phyloP scores from a whole-genome alignment of 2,797 vertebrate genomes.

The Epinephelus malabaricus region DNA sequence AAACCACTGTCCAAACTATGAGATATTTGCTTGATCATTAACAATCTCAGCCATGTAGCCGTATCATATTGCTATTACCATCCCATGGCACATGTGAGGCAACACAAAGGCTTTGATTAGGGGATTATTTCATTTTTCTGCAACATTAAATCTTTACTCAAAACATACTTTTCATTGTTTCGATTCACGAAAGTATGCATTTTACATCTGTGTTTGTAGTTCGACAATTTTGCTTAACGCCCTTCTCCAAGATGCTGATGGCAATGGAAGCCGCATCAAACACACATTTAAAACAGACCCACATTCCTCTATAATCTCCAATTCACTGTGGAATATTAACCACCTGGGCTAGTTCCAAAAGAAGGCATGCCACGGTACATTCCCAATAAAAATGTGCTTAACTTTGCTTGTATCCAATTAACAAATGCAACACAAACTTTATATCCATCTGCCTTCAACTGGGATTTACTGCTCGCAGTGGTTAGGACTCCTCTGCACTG shows the following conservation, averaged over 20 bases:
- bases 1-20: constrained; percentile 18
- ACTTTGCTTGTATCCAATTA: constrained; percentile 71
- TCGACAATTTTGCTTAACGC: constrained; percentile 53
- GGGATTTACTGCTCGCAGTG: constrained; percentile 58
- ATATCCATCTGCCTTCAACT: constrained; percentile 66
- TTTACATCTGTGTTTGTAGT: constrained; percentile 59
- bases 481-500: constrained; percentile 51
- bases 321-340: constrained; percentile 69
- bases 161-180: constrained; percentile 64
- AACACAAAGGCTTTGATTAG: constrained; percentile 59
- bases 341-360: constrained; percentile 70
- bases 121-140: constrained; percentile 58
- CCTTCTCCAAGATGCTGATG: constrained; percentile 62
- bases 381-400: constrained; percentile 67
- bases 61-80: constrained; percentile 28
- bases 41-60: constrained; percentile 28
- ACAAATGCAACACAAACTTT: constrained; percentile 61
- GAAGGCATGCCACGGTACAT: constrained; percentile 63
- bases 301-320: constrained; percentile 73
- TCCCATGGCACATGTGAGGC: constrained; percentile 33
- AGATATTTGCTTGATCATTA: constrained; percentile 41
- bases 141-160: constrained; percentile 55
- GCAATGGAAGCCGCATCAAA: constrained; percentile 63
- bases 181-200: constrained; percentile 53
- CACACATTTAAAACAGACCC: constrained; percentile 70